A percentile compares a stretch with the other conserved stretches of the same genome.
Conservation (phyloP, 2,113 vertebrate species). For the Pagrus major region DNA sequence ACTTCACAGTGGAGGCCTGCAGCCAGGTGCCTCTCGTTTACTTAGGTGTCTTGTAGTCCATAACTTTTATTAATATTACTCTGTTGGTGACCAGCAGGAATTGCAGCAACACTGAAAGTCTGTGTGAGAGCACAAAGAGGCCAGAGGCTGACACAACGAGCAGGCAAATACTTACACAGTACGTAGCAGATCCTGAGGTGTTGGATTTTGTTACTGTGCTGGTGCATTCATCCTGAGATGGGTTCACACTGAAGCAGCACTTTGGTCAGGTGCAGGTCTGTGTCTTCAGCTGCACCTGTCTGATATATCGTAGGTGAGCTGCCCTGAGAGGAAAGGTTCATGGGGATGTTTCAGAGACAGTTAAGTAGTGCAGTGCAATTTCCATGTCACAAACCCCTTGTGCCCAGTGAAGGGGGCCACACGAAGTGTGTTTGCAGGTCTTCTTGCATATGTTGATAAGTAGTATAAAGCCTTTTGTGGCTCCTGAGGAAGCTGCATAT, state of each 20-base stretch:
- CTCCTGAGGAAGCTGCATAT: too few relatives aligned
- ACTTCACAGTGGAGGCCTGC: too few relatives aligned
- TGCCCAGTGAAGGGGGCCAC: too few relatives aligned
- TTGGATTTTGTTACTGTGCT: not conserved
- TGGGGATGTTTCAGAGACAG: not conserved
- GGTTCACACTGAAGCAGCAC: not conserved
- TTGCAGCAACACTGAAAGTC: not conserved
- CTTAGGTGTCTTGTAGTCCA: too few relatives aligned
- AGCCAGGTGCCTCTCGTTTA: too few relatives aligned
- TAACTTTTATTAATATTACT: conserved; percentile 5
- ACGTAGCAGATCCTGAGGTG: not conserved
- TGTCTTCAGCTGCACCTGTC: not conserved
- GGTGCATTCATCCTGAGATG: not conserved
- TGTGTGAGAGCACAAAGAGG: conserved; percentile 7
- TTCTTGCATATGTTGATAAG: too few relatives aligned
- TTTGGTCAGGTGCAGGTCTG: not conserved
- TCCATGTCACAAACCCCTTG: not conserved
- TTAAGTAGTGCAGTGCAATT: not conserved
- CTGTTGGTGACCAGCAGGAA: not conserved
- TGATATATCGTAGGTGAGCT: not conserved
- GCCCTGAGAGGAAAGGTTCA: not conserved
- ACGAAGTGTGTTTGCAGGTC: too few relatives aligned
- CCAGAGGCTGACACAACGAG: not conserved
- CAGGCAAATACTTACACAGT: not conserved
- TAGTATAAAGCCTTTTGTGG: too few relatives aligned